Evolutionary conservation across 2,888 invertebrate genomes (phyloP), one percentile per base, ranked within the genome.

Genomic region (Alloplasta piceator): DNA sequence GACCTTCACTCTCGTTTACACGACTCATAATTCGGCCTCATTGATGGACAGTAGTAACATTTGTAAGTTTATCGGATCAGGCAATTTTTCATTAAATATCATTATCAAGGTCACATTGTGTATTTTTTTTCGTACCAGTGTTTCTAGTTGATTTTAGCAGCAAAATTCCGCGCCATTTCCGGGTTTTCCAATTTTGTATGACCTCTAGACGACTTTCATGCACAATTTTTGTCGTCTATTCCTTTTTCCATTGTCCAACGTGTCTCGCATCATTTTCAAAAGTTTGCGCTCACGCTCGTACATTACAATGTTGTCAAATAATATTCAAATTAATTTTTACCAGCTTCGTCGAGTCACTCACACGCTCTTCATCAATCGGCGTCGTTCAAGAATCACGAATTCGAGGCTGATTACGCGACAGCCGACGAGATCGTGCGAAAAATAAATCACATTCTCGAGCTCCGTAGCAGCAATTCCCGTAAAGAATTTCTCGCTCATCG

Each of bases 371-470:
- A 93, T 80, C 91, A 93, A 87, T 93, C 93, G 1, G 92, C 94
- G 5, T 95, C 95, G 68, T 98, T 97, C 92, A 98, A 98, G 90
- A 95, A 96, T 89, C 97, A 97, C 87, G 97, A 97, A 89, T 98
- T 98, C 90, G 98, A 98, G 92, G 95, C 96, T 3, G 97, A 97
- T 83, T 94, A 94, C 61, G 93, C 94, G 4, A 94, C 94, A 0
- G 97, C 97, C 0, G 95, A 95, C 84, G 97, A 97, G 92, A 98
- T 98, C 63, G 96, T 97, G 0, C 95, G 96, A 83, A 98, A 98
- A 93, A 94, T 98, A 9, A 97, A 96, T 92, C 95, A 97, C 79
- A 98, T 98, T 82, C 92, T 98, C 80, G 97, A 98, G 89, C 93
- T 98, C 86, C 94, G 96, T 83, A 96, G 96, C 68, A 97, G 97